These are phyloP conservation scores for Seriola quinqueradiata DNA, from an alignment of 2,113 vertebrate species.

Conservation along the genomic window DNA sequence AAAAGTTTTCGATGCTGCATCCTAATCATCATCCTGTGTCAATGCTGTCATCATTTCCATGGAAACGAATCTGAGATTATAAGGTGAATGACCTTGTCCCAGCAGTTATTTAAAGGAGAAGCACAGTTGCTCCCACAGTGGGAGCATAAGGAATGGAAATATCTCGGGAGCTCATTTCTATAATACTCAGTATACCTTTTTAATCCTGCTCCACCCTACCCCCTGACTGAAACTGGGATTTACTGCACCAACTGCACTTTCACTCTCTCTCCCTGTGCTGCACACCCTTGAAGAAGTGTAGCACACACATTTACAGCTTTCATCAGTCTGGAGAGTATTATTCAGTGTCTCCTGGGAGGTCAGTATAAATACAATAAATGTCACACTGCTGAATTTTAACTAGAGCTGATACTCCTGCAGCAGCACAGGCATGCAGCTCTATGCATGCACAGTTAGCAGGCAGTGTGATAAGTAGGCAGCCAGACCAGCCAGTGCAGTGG, in stretches of 20 bases:
- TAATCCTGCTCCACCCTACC: conserved; percentile 58
- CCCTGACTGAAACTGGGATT: conserved; percentile 53
- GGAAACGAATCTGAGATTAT: conserved; percentile 30
- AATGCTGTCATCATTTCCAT: conserved; percentile 24
- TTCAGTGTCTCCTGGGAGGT: background rate
- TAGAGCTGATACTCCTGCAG: conserved; percentile 28
- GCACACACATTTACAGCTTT: conserved; percentile 9
- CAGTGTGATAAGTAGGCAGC: conserved; percentile 46
- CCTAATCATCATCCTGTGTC: background rate
- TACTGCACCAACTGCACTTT: conserved; percentile 66
- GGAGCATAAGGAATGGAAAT: conserved; percentile 57
- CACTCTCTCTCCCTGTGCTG: conserved; percentile 45
- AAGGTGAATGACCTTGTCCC: conserved; percentile 39
- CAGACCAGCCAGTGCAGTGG: conserved; percentile 50
- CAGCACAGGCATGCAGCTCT: conserved; percentile 32
- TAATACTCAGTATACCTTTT: conserved; percentile 64
- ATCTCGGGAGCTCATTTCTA: conserved; percentile 55
- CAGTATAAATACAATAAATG: conserved; percentile 4
- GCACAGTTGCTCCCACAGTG: conserved; percentile 8
- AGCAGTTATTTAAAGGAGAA: conserved; percentile 6
- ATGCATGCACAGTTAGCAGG: conserved; percentile 26
- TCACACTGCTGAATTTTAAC: conserved; percentile 23
- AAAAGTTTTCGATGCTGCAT: background rate
- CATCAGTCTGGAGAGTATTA: background rate
- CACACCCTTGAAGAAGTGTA: conserved; percentile 29